These are phyloP conservation scores for Cerastoderma edule DNA, from an alignment of 2,888 invertebrate species.

Conservation along the genomic window DNA sequence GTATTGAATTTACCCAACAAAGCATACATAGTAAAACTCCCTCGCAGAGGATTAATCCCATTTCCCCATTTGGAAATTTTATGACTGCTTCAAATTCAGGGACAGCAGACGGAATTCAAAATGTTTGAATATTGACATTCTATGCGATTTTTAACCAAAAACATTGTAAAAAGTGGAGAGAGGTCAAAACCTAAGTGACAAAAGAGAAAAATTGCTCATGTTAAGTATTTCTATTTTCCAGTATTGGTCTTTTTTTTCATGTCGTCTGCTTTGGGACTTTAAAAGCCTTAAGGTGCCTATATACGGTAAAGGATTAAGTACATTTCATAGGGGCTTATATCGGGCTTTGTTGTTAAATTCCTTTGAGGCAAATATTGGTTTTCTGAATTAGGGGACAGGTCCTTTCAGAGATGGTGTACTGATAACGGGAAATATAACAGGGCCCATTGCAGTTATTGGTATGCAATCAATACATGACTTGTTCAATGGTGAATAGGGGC, in stretches of 20 bases:
- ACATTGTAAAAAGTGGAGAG: not conserved
- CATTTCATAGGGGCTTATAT: slow-evolving; percentile 11
- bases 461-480: no score
- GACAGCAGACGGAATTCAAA: no score
- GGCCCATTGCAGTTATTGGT: no score
- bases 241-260: no score
- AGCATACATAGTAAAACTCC: slow-evolving; percentile 2
- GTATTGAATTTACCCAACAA: slow-evolving; percentile 16
- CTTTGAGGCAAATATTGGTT: slow-evolving; percentile 23
- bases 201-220: no score
- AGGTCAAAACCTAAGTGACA: not conserved
- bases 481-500: not conserved
- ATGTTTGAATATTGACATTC: no score
- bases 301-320: not conserved
- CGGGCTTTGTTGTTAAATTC: slow-evolving; percentile 16
- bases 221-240: no score
- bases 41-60: slow-evolving; percentile 8
- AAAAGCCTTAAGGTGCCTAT: no score
- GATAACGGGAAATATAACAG: slow-evolving; percentile 18
- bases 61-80: no score
- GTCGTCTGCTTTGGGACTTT: no score
- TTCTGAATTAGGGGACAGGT: slow-evolving; percentile 17
- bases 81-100: no score
- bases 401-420: slow-evolving; percentile 11
- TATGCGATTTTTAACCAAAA: not conserved